A percentile compares a stretch with the other conserved stretches of the same genome.
Conservation (phyloP, 2,888 invertebrate species). For the Drosophila robusta region DNA sequence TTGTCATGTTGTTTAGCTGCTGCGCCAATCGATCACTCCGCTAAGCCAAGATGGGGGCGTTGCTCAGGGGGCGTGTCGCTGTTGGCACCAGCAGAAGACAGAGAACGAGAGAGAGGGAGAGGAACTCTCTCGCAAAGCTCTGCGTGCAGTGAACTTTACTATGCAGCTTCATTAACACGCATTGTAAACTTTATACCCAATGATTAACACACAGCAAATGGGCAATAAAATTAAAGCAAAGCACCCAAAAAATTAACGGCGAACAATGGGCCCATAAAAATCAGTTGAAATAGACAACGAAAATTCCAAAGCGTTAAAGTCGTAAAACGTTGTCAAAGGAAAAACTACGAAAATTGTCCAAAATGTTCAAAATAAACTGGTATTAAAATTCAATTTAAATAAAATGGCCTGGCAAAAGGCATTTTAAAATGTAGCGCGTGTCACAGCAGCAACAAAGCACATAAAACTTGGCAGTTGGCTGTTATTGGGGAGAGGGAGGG, state of each 20-base stretch:
- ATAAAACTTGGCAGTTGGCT: constrained; percentile 38
- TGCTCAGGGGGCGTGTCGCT: constrained; percentile 40
- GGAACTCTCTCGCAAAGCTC: not conserved
- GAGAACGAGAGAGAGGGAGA: not conserved
- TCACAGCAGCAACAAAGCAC: constrained; percentile 57
- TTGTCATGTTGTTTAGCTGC: constrained; percentile 33
- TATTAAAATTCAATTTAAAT: constrained; percentile 76
- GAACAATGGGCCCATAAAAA: constrained; percentile 64
- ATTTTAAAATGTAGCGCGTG: constrained; percentile 74
- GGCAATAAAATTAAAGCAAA: constrained; percentile 73
- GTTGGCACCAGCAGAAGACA: constrained; percentile 14
- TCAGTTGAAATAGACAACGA: constrained; percentile 41
- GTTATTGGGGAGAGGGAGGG: not conserved
- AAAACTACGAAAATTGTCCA: constrained; percentile 59
- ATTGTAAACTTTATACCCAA: not conserved
- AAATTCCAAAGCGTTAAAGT: constrained; percentile 73
- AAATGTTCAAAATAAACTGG: constrained; percentile 47
- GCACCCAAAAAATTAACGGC: constrained; percentile 44
- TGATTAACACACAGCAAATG: constrained; percentile 47
- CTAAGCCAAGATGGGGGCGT: constrained; percentile 22
- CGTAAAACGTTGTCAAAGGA: constrained; percentile 60
- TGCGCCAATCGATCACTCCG: constrained; percentile 52
- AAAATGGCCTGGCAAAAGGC: constrained; percentile 30
- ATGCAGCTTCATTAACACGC: constrained; percentile 27
- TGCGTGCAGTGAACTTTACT: constrained; percentile 33